Percentiles rank a stretch among this genome's conserved stretches.
Conservation (phyloP, 2,797 vertebrate genomes). For the Benthosema pterotum region DNA sequence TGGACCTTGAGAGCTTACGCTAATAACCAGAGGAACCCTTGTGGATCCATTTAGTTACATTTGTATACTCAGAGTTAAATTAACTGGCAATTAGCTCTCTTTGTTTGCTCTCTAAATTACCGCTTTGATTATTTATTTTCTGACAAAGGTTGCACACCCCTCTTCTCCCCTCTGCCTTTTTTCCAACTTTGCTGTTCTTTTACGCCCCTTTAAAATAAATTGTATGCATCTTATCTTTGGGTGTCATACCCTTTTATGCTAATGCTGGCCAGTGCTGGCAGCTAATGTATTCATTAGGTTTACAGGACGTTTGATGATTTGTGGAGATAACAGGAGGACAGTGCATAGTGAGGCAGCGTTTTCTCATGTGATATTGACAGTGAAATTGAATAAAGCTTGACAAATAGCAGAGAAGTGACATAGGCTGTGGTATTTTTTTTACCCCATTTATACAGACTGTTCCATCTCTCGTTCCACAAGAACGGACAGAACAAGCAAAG, state of each 20-base stretch:
- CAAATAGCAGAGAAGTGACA: slow-evolving; percentile 8
- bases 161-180: slow-evolving; percentile 16
- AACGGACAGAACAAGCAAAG: slow-evolving; percentile 12
- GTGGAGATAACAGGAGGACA: slow-evolving; percentile 38
- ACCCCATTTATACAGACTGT: slow-evolving; percentile 23
- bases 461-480: slow-evolving; percentile 18
- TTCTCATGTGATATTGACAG: slow-evolving; percentile 33
- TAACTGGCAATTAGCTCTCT: slow-evolving; percentile 8
- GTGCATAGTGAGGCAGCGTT: slow-evolving; percentile 36
- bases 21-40: no score
- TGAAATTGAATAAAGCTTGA: slow-evolving; percentile 33
- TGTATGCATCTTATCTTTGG: slow-evolving; percentile 36
- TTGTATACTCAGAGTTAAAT: no score
- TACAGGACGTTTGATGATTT: slow-evolving; percentile 43
- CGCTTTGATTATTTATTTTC: slow-evolving; percentile 12
- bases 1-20: no score
- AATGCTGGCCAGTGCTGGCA: slow-evolving; percentile 31
- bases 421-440: slow-evolving; percentile 25
- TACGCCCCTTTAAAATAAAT: slow-evolving; percentile 8
- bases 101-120: slow-evolving; percentile 27
- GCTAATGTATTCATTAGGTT: slow-evolving; percentile 50
- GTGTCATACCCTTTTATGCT: slow-evolving; percentile 34
- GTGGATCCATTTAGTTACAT: no score
- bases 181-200: slow-evolving; percentile 1
- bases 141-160: slow-evolving; percentile 8